Percentiles rank a stretch among this genome's conserved stretches.
These are phyloP conservation scores for Ichneumoninae sp. DNA, from an alignment of 2,888 invertebrate genomes.

Conservation along the genomic window DNA sequence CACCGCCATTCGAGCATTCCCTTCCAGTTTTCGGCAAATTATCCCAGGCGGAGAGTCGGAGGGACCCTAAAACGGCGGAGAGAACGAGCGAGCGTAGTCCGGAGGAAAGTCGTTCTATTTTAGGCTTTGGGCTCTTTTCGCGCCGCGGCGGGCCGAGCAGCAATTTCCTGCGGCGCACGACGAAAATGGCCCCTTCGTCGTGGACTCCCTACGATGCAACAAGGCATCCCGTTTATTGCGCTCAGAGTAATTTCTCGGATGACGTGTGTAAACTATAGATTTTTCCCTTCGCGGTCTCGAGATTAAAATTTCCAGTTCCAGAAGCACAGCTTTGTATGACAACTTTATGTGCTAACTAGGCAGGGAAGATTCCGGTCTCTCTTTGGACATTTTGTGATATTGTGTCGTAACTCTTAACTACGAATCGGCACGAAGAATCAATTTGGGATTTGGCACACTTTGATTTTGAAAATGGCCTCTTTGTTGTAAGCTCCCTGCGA, in stretches of 20 bases:
- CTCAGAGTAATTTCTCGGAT: conserved; percentile 35
- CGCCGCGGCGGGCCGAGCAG: conserved; percentile 14
- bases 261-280: conserved; percentile 3
- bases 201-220: background rate
- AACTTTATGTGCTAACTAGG: background rate
- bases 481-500: background rate
- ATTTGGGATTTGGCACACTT: background rate
- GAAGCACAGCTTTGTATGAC: background rate
- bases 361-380: background rate
- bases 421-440: background rate
- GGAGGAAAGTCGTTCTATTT: conserved; percentile 59
- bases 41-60: background rate
- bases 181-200: conserved; percentile 34
- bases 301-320: background rate
- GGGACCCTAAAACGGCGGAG: conserved; percentile 37
- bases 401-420: background rate
- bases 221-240: conserved; percentile 22
- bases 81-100: conserved; percentile 28
- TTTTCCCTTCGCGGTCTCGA: background rate
- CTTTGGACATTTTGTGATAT: background rate
- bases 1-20: conserved; percentile 26
- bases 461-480: conserved; percentile 23
- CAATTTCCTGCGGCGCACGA: conserved; percentile 47
- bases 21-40: conserved; percentile 19
- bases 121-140: conserved; percentile 4